A percentile compares a stretch with the other conserved stretches of the same genome.
Evolutionary conservation across 2,888 invertebrate genomes (phyloP).

Genomic region (Cylindroiulus punctatus): DNA sequence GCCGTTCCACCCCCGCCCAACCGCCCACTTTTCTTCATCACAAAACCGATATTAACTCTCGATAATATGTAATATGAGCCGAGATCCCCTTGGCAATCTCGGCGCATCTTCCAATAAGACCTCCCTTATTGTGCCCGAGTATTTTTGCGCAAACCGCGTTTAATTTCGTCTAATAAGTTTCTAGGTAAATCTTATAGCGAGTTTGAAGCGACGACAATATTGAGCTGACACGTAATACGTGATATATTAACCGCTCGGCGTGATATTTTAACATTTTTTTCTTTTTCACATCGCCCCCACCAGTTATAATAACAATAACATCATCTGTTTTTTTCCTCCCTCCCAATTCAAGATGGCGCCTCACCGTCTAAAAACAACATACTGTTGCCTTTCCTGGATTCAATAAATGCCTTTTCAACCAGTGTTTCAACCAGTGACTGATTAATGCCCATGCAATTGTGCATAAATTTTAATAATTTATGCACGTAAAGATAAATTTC

Average conservation of each 20-base stretch:
- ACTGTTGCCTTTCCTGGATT: too few species aligned
- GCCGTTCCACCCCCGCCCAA: background rate
- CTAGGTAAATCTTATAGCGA: background rate
- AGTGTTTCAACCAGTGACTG: too few species aligned
- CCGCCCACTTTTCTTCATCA: slow-evolving; percentile 1
- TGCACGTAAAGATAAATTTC: too few species aligned
- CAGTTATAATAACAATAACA: background rate
- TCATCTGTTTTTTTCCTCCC: background rate
- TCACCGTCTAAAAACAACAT: too few species aligned
- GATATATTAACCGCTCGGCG: background rate
- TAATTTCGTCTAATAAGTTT: slow-evolving; percentile 15
- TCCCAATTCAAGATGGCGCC: too few species aligned
- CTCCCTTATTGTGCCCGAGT: background rate
- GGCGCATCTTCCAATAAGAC: background rate
- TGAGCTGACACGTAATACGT: background rate
- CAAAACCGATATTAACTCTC: background rate
- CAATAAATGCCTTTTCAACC: too few species aligned
- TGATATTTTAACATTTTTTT: background rate
- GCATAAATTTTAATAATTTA: too few species aligned
- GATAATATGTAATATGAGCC: background rate
- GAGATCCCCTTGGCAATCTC: background rate
- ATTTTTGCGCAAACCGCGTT: background rate
- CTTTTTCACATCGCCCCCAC: background rate
- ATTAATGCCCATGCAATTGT: too few species aligned
- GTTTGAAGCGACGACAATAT: background rate